Conservation (phyloP, 2,797 vertebrate species). For the Morelia viridis region DNA sequence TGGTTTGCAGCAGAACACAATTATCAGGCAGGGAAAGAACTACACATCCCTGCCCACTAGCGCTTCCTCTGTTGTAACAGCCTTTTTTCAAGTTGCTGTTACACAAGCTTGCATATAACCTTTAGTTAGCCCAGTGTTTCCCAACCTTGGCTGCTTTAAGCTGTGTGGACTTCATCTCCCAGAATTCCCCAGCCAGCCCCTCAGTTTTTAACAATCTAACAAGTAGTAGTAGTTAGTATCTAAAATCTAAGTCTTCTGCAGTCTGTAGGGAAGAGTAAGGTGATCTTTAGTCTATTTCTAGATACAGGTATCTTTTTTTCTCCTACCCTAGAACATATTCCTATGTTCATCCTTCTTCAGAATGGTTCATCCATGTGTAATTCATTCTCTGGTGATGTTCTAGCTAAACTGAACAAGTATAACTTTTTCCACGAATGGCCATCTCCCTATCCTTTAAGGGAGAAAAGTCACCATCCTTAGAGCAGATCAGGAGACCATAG, state of each 20-base stretch:
- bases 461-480: not conserved
- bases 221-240: constrained; percentile 2
- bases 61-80: not conserved
- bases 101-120: not conserved
- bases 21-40: not conserved
- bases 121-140: not conserved
- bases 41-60: not conserved
- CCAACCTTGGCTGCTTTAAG: too few relatives aligned
- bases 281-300: constrained; percentile 36
- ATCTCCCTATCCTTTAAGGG: not conserved
- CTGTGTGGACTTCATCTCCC: too few relatives aligned
- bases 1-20: not conserved
- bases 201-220: constrained; percentile 23
- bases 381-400: not conserved
- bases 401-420: not conserved
- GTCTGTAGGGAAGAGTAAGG: constrained; percentile 17
- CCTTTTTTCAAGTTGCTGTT: not conserved
- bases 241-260: constrained; percentile 40
- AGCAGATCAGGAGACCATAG: not conserved
- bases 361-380: not conserved
- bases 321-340: not conserved
- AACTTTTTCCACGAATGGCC: not conserved
- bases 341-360: not conserved
- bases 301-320: not conserved
- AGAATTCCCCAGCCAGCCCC: not conserved